Base-by-base conservation (phyloP, 30 jellyfish, hydroid and myxozoan genomes). In the Turritopsis rubra region DNA sequence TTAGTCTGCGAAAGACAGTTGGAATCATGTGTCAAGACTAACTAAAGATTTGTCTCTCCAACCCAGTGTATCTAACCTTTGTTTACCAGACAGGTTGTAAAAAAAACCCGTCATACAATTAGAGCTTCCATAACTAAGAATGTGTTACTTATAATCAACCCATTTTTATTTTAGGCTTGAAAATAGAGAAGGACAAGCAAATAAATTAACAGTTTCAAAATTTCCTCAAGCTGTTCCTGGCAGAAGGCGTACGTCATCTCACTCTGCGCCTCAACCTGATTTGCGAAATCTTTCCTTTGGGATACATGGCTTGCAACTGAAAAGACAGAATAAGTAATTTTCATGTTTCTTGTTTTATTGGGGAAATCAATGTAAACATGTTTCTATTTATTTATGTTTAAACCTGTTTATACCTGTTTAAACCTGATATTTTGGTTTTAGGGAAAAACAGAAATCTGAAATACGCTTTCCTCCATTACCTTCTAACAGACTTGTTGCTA, bases 201-300 rank as follows among this genome's bases (percentile, higher is more conserved):
- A 19, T 7, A 27, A 68, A 27, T 9, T 17, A 1, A 23, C 22
- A 0, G 17, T 68, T 7, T 27, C 31, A 68, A 68, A 1, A 9
- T 1, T 68, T n/a, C 77, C 16, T 7, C 77, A 27, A 68, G 17
- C 22, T n/a, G n/a, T n/a, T 23, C 9, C 77, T 68, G 28, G 28
- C 17, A 23, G 16, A 23, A 68, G 19, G 22, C 77, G 30, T 68
- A 22, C 28, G 0, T n/a, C 4, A 68, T n/a, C 77, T 16, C 77
- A 68, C 31, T n/a, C 77, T 7, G 77, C 31, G 30, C 30, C 77
- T 1, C 77, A 68, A 68, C 77, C 77, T 7, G 77, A 68, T 68
- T 68, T 68, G 0, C 28, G 77, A 27, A n/a, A 68, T 27, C 77
- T 68, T 68, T 68, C 77, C 16, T n/a, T 68, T 68, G 77, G 77